Evolutionary conservation across 2,888 invertebrate genomes (phyloP), one percentile per base, ranked within the genome.

Genomic region (Caenorhabditis afra): DNA sequence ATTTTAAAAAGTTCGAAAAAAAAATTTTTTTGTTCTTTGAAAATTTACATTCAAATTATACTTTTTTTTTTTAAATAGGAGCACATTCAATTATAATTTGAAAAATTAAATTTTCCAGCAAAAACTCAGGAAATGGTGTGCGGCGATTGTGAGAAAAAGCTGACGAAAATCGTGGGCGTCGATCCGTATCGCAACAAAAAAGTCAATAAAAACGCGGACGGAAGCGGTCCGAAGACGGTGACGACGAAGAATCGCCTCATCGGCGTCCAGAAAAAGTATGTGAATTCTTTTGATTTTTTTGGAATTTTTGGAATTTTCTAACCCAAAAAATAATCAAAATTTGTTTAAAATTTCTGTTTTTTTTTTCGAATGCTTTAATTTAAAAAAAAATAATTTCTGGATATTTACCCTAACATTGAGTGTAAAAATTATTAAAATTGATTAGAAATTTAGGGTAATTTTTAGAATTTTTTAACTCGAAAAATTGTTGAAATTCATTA

Each of bases 131-230:
- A 29, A 7, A 78, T 79, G 79, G 79, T 79, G 1, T 79, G 79
- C 29, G 74, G 68, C 39, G 74, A 79, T 14, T 79, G 79, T 50
- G 83, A 86, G 39, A 86, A 85, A 66, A 87, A 87, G 55, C 68
- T 87, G 41, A 80, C 81, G 12, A 85, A 94, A 90, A 95, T 97
- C 0, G 95, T 96, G 47, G 97, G 97, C 0, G 97, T 97, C 0
- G 97, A 98, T 92, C 95, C 96, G 4, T 98, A 97, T 97, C 96
- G 97, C 91, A 93, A 93, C 50, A 97, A 96, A 3, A 95, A 96
- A 1, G 93, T 96, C 85, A 97, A 96, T 90, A 95, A 95, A 0
- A 94, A 86, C 4, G 67, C 66, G 4, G 81, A 81, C 35, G 82
- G 81, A 41, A 79, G 70, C 16, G 79, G 77, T 10, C 79, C 74